Base-by-base conservation (phyloP, 2,113 vertebrate species). In the Neomonachus schauinslandi region DNA sequence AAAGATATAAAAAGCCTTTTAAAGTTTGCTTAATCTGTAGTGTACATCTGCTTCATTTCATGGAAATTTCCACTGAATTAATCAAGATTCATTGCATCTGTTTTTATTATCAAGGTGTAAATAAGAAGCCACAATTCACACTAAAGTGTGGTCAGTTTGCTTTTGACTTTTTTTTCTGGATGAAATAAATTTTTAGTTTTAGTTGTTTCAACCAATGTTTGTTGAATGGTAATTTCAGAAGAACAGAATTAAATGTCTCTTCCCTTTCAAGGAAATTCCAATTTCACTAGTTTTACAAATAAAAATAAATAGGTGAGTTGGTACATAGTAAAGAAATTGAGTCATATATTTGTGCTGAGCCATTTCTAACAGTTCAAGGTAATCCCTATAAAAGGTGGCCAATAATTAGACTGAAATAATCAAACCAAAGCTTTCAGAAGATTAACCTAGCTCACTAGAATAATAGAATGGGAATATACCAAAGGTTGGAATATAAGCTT, bases 351-450 rank as follows among this genome's bases (percentile, higher is more conserved):
- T 95, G n/a, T 95, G 67, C 63, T 76, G 31, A 95, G 26, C n/a
- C 42, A 46, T 51, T 77, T 92, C 57, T 59, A 94, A 94, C 15
- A 67, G 55, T 92, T 82, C 13, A 77, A 90, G 57, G 33, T 81
- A 93, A 95, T 94, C 63, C 33, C 2, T 84, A 19, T 53, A 92
- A 92, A 92, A 59, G 11, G 76, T 51, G 42, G 63, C 22, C 36
- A 94, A 81, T 92, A 79, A 90, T 57, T 71, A 94, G 31, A 87
- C 12, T 83, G 24, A 77, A 76, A 36, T 92, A 88, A 87, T 94
- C 84, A 96, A 88, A 81, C 61, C 19, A 77, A 92, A 92, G 81
- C 59, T 97, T 96, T 97, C 85, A 97, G 97, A 91, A 91, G 74
- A 87, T 96, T 96, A 94, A 95, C 63, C n/a, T 81, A n/a, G 76